phyloP scores from a whole-genome alignment of 1,140 invertebrate genomes.

The Leptopilina clavipes region DNA sequence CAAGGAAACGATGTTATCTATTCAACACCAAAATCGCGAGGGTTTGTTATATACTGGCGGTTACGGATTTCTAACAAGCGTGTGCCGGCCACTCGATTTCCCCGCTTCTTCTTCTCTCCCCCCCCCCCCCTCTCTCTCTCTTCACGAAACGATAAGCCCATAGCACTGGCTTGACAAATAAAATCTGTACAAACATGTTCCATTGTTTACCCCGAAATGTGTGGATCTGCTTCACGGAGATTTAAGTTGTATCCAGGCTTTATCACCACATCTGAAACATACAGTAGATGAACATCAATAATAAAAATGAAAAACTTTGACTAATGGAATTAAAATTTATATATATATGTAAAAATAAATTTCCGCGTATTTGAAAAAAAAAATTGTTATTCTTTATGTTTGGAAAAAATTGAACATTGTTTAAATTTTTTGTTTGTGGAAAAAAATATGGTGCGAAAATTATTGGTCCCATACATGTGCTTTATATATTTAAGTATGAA shows the following conservation, averaged over 20 bases:
- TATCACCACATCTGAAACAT: neutral
- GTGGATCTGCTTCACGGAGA: neutral
- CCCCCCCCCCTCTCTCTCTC: neutral
- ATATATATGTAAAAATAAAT: too few relatives aligned
- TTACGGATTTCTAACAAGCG: conserved; percentile 63
- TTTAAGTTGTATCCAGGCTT: neutral
- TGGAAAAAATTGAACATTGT: too few relatives aligned
- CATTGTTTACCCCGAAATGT: conserved; percentile 71
- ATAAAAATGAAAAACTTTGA: too few relatives aligned
- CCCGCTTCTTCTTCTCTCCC: too few relatives aligned
- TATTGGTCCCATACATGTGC: neutral
- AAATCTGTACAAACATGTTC: conserved; percentile 72
- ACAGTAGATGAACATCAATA: neutral
- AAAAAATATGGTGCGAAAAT: neutral
- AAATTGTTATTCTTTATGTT: too few relatives aligned
- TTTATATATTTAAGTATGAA: neutral
- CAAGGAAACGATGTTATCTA: conserved; percentile 68
- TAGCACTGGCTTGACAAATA: conserved; percentile 69
- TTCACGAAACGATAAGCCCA: conserved; percentile 63
- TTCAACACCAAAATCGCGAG: conserved; percentile 53
- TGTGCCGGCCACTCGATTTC: conserved; percentile 59
- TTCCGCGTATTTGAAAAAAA: too few relatives aligned
- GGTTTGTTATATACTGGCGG: conserved; percentile 65
- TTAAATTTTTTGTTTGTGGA: too few relatives aligned
- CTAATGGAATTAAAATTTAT: too few relatives aligned